Evolutionary conservation across 2,113 vertebrate species (phyloP).

Genomic region (zebrafish (Danio rerio)): DNA sequence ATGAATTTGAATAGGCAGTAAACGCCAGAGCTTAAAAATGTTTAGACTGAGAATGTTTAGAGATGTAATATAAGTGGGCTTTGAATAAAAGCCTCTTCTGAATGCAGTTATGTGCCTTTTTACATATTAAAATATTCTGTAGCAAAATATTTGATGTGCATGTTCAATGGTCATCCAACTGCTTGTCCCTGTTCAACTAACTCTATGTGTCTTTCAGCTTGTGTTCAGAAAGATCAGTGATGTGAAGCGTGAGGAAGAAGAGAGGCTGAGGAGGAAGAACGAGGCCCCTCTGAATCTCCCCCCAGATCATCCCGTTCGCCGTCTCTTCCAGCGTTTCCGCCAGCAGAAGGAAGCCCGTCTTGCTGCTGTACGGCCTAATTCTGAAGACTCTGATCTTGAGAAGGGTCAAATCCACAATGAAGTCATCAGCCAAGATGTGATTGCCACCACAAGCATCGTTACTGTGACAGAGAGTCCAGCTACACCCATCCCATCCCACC

Average conservation of each 20-base stretch:
- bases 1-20: too few species aligned
- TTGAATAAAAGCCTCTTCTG: too few species aligned
- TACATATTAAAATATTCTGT: too few species aligned
- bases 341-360: slow-evolving; percentile 96
- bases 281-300: slow-evolving; percentile 94
- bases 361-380: slow-evolving; percentile 74
- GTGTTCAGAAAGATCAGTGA: slow-evolving; percentile 99
- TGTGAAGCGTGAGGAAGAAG: slow-evolving; percentile 96
- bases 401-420: slow-evolving; percentile 80
- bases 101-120: too few species aligned
- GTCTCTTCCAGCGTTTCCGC: slow-evolving; percentile 95
- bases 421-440: slow-evolving; percentile 67
- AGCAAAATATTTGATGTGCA: not conserved
- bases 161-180: not conserved
- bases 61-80: too few species aligned
- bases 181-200: not conserved
- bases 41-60: too few species aligned
- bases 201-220: slow-evolving; percentile 77
- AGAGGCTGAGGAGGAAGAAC: slow-evolving; percentile 93
- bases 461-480: slow-evolving; percentile 94
- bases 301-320: slow-evolving; percentile 91
- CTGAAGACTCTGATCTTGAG: slow-evolving; percentile 84
- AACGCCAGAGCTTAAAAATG: too few species aligned
- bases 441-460: slow-evolving; percentile 88
- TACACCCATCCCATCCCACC: slow-evolving; percentile 80